These are phyloP conservation scores for Saiga tatarica DNA, from an alignment of 2,113 vertebrate genomes.

Conservation along the genomic window DNA sequence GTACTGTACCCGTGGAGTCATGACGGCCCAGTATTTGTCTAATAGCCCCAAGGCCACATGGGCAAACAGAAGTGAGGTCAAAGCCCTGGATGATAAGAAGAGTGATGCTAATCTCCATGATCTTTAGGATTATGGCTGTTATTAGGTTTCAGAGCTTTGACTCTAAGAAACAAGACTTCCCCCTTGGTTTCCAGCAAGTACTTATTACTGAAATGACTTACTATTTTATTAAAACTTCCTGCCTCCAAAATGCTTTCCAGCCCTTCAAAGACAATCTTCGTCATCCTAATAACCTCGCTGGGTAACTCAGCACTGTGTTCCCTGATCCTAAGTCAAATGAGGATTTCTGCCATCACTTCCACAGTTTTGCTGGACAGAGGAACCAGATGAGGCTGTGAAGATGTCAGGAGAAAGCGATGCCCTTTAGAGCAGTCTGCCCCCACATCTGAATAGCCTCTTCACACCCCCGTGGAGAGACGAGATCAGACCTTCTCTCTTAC, in stretches of 20 bases:
- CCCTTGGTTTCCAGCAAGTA: neutral
- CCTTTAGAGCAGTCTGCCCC: neutral
- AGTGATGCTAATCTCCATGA: neutral
- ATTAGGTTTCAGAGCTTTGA: conserved; percentile 16
- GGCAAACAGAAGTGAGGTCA: neutral
- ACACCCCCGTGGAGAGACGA: neutral
- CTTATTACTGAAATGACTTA: conserved; percentile 33
- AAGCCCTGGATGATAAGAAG: neutral
- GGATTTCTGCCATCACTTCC: neutral
- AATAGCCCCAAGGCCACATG: neutral
- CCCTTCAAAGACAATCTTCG: neutral
- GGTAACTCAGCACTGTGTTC: neutral
- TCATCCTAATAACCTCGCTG: neutral
- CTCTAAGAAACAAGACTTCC: conserved; percentile 38
- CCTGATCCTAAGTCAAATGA: neutral
- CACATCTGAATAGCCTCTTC: neutral
- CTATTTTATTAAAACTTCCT: conserved; percentile 29
- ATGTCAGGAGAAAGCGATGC: neutral
- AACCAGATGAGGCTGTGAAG: neutral
- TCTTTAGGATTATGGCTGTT: conserved; percentile 50
- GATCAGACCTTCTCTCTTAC: neutral
- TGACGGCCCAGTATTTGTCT: neutral
- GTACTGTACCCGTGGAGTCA: conserved; percentile 3
- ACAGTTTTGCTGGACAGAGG: neutral
- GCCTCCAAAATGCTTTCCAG: conserved; percentile 14